Percentiles rank a stretch among this genome's conserved stretches.
These are phyloP conservation scores for Cosmia pyralina DNA, from an alignment of 2,888 invertebrate species.

Conservation along the genomic window DNA sequence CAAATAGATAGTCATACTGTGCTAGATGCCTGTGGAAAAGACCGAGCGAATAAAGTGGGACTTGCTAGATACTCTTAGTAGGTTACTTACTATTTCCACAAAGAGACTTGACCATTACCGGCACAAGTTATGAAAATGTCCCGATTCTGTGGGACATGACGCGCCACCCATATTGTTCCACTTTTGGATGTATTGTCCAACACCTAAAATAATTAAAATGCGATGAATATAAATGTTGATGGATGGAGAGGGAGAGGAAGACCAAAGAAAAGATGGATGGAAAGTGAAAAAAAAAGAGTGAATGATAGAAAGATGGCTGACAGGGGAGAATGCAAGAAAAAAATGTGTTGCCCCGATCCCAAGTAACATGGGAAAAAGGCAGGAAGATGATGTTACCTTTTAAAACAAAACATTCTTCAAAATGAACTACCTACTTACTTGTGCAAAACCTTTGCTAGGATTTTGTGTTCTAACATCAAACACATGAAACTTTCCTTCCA, in stretches of 20 bases:
- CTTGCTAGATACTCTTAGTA: too few species aligned
- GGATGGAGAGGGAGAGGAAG: neutral
- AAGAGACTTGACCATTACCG: conserved; percentile 96
- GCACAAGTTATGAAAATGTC: conserved; percentile 97
- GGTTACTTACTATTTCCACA: conserved; percentile 98
- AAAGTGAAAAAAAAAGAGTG: neutral
- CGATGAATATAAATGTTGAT: neutral
- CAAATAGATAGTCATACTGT: neutral
- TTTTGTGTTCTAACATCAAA: conserved; percentile 97
- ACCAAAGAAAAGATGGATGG: neutral
- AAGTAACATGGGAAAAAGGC: neutral
- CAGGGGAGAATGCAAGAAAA: neutral
- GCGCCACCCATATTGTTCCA: conserved; percentile 97
- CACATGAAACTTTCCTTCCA: conserved; percentile 97
- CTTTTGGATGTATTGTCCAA: conserved; percentile 84
- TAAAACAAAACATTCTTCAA: neutral
- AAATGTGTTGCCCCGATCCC: neutral
- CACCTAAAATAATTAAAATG: conserved; percentile 73
- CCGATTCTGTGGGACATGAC: conserved; percentile 97
- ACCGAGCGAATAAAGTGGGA: neutral
- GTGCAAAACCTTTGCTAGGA: conserved; percentile 95
- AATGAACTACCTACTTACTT: conserved; percentile 76
- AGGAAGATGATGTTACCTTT: neutral
- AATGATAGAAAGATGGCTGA: neutral
- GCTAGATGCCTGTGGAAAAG: neutral